Evolutionary conservation across 2,797 vertebrate species (phyloP).

Genomic region (Premnoplex brunnescens): DNA sequence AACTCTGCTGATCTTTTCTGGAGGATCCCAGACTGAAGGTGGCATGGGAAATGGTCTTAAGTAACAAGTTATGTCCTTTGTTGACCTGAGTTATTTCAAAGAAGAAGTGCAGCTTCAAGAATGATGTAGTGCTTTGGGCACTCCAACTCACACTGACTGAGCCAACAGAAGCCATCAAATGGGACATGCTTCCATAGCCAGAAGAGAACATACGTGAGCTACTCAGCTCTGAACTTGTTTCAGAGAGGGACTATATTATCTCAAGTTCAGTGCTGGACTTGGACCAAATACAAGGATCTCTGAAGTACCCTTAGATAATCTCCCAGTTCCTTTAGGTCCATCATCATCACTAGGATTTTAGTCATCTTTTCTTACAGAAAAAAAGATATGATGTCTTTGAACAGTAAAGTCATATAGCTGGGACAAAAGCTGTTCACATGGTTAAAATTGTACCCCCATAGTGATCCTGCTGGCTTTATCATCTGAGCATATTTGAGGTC

Average conservation of each 20-base stretch:
- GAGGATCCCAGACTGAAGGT: neutral
- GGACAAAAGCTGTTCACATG: neutral
- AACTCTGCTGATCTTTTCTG: neutral
- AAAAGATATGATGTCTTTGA: neutral
- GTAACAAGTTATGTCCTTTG: rapidly evolving
- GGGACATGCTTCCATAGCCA: neutral
- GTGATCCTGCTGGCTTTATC: neutral
- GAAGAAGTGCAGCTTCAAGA: neutral
- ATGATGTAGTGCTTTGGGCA: neutral
- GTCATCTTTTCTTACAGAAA: neutral
- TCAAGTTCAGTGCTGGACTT: neutral
- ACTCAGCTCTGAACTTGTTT: neutral
- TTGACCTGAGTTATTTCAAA: neutral
- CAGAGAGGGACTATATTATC: neutral
- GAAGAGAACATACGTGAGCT: neutral
- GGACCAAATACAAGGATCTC: neutral
- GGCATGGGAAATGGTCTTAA: neutral
- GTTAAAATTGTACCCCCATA: neutral
- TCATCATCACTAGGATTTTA: neutral
- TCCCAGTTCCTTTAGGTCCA: neutral
- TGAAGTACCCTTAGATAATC: neutral
- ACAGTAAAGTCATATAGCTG: neutral
- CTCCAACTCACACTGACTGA: too few species aligned
- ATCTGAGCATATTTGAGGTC: neutral
- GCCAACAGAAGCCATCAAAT: neutral